Percentiles rank a stretch among this genome's conserved stretches.
These are phyloP conservation scores for Nibea coibor DNA, from an alignment of 2,113 vertebrate genomes.

Conservation along the genomic window DNA sequence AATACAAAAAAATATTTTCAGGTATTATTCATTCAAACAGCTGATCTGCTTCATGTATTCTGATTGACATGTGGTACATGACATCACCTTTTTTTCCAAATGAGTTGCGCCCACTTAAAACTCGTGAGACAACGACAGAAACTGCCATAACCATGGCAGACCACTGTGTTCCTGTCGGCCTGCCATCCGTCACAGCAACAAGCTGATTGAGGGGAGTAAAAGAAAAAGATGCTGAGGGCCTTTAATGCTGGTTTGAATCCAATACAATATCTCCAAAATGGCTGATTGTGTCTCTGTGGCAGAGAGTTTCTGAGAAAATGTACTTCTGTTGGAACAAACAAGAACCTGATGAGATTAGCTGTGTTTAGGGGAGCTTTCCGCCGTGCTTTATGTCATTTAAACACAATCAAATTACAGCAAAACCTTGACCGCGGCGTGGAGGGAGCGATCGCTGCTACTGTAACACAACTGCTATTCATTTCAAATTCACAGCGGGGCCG, in stretches of 20 bases:
- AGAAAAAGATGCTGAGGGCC: background rate
- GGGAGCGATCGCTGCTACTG: background rate
- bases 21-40: no score
- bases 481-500: constrained; percentile 1
- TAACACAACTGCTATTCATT: constrained; percentile 20
- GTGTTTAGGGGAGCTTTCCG: constrained; percentile 3
- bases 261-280: background rate
- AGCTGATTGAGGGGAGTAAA: background rate
- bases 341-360: constrained; percentile 22
- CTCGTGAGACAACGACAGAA: background rate
- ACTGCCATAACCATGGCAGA: background rate
- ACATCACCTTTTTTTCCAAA: background rate
- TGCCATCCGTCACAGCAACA: background rate
- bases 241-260: background rate
- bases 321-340: constrained; percentile 2
- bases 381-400: background rate
- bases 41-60: background rate
- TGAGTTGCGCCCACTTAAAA: background rate
- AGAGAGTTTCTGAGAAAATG: constrained; percentile 5
- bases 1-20: no score
- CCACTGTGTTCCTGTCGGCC: background rate
- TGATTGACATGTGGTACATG: background rate
- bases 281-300: background rate
- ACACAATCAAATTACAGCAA: constrained; percentile 33
- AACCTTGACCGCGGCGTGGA: constrained; percentile 1